Base-by-base conservation (phyloP, 2,888 invertebrate genomes). In the Nudaria mundana region DNA sequence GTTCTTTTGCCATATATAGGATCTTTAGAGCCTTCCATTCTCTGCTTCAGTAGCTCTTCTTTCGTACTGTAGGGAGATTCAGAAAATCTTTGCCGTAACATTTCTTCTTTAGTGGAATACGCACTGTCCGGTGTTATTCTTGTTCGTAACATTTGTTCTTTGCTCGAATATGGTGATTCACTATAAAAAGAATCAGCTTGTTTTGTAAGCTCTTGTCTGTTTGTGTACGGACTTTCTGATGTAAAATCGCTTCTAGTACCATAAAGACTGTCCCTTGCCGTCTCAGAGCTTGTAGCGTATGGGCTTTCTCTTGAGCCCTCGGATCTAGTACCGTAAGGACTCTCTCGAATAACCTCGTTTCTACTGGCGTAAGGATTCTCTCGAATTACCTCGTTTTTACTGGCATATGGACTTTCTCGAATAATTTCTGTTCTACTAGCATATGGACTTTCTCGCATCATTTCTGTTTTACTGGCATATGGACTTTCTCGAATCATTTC, bases 41-140 rank as follows among this genome's bases (percentile, higher is more conserved):
- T 79, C 50, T 87, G 86, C 52, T 84, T 89, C 3, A 86, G 47
- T 74, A 87, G 76, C 34, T 89, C 89, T 46, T 89, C 89, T 56
- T 87, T 89, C 8, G 88, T 87, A 48, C 77, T 85, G 47, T 89
- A 90, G 3, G 89, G 89, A 7, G 86, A 89, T 60, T 90, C 89
- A 3, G 86, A 86, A 55, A 86, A 88, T 56, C 89, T 76, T 39
- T 89, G 88, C 33, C 88, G 71, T 36, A 89, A 65, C 88, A 90
- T 86, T 51, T 90, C 89, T 63, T 90, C 89, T 64, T 89, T 90
- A 40, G 87, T 87, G 1, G 82, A 64, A 52, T 89, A 90, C 3
- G 87, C 80, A 48, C 79, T 86, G 52, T 89, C 88, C 11, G 78
- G 57, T 10, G 73, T 68, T 57, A 81, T 69, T 71, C 84, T 80